These are phyloP conservation scores for Anolis sagrei DNA, from an alignment of 2,113 vertebrate species.

Conservation along the genomic window DNA sequence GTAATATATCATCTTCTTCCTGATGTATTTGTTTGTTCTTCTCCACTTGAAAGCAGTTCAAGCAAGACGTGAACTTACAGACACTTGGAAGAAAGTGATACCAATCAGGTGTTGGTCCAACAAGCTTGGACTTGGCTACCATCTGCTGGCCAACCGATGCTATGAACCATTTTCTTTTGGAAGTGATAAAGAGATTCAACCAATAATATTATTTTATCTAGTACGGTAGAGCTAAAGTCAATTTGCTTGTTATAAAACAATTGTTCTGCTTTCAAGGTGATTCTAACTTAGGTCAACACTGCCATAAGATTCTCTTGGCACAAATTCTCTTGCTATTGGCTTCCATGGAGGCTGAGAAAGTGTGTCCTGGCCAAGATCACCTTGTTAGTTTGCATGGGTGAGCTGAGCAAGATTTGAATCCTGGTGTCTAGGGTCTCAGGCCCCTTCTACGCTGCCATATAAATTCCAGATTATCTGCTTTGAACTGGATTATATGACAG, in stretches of 20 bases:
- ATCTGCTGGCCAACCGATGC: not conserved
- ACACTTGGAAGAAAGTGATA: not conserved
- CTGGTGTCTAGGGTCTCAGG: not conserved
- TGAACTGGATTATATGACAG: no score
- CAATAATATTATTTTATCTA: not conserved
- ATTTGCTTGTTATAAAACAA: not conserved
- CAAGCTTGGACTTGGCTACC: not conserved
- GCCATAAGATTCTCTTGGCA: not conserved
- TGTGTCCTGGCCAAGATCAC: not conserved
- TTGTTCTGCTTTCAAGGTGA: not conserved
- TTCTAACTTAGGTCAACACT: not conserved
- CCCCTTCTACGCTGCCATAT: no score
- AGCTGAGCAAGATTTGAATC: not conserved
- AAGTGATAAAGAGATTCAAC: not conserved
- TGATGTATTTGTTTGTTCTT: not conserved
- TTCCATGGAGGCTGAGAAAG: no score
- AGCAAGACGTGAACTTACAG: not conserved
- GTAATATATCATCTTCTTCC: not conserved
- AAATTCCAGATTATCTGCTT: no score
- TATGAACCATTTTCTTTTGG: no score
- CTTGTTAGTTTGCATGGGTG: not conserved
- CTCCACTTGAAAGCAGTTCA: not conserved
- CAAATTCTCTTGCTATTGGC: not conserved
- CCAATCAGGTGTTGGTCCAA: no score
- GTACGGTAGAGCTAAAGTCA: not conserved